Evolutionary conservation across 2,888 invertebrate species (phyloP), one percentile per base, ranked within the genome.

Genomic region (Drosophila kokeensis): DNA sequence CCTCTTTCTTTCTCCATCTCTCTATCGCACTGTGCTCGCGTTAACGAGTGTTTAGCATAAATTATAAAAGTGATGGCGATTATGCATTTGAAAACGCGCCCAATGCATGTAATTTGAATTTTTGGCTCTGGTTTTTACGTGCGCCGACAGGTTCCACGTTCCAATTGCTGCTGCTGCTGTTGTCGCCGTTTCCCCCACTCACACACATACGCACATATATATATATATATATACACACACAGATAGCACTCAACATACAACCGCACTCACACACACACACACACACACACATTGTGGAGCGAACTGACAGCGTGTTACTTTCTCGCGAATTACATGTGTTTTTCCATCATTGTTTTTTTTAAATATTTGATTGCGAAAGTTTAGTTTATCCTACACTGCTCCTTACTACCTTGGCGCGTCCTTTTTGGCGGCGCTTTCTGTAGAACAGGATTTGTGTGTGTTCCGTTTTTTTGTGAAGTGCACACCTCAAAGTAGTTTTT

Each of bases 271-370:
- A 13, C 13, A 1, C 29, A 62, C 67, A 50, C 66, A 52, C 63
- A 52, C 40, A 69, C 70, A 71, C 65, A 49, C 69, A 78, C 65
- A 67, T 73, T 86, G 71, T 75, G 81, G 65, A 57, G 74, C 73
- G 69, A 88, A 87, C 79, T 90, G 87, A 89, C 89, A 87, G 90
- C 90, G 87, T 87, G 87, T 90, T 87, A 90, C 87, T 87, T 87
- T 87, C 87, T 90, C 90, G 89, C 83, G 75, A 87, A 90, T 90
- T 87, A 87, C 90, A 90, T 87, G 90, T 87, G 90, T 87, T 89
- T 87, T 83, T 78, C 74, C 71, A 74, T 63, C 63, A 57, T 36
- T 36, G 54, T 65, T 54, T 60, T 58, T 71, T 29, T 54, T 52
- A 64, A 29, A 34, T 15, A 59, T 53, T 53, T 57, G 45, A 45